A percentile compares a stretch with the other conserved stretches of the same genome.
Evolutionary conservation across 2,888 invertebrate genomes (phyloP).

Genomic region (Gasteruption jaculator): DNA sequence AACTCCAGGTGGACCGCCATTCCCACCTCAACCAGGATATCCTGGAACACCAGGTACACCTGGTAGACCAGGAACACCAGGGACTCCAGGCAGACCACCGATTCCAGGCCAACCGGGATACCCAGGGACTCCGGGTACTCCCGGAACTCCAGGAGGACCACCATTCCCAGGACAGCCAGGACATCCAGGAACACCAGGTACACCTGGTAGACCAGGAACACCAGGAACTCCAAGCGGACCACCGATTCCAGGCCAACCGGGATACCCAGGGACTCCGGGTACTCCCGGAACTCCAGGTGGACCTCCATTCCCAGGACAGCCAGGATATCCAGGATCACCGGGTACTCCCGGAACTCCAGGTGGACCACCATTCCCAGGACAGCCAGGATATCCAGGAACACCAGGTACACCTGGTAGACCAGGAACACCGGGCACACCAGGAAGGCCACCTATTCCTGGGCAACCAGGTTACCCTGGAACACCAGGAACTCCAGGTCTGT

Average conservation of each 20-base stretch:
- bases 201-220: slow-evolving; percentile 18
- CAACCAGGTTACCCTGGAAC: slow-evolving; percentile 35
- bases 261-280: slow-evolving; percentile 24
- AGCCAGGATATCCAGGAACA: background rate
- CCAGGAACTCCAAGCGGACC: slow-evolving; percentile 42
- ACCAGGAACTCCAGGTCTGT: slow-evolving; percentile 23
- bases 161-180: slow-evolving; percentile 9
- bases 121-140: slow-evolving; percentile 21
- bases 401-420: slow-evolving; percentile 11
- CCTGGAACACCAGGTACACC: slow-evolving; percentile 16
- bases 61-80: slow-evolving; percentile 14
- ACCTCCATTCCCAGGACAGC: slow-evolving; percentile 18
- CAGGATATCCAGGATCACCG: slow-evolving; percentile 19
- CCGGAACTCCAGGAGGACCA: slow-evolving; percentile 19
- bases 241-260: slow-evolving; percentile 50
- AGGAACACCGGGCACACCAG: slow-evolving; percentile 28
- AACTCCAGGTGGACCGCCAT: background rate
- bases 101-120: slow-evolving; percentile 20
- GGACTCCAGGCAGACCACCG: slow-evolving; percentile 31
- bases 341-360: slow-evolving; percentile 21
- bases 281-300: slow-evolving; percentile 35
- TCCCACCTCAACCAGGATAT: slow-evolving; percentile 12
- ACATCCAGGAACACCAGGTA: background rate
- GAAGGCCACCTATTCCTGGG: slow-evolving; percentile 52
- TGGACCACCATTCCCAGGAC: too few species aligned